Evolutionary conservation across 2,888 invertebrate genomes (phyloP), one percentile per base, ranked within the genome.

Genomic region (Charanyca ferruginea): DNA sequence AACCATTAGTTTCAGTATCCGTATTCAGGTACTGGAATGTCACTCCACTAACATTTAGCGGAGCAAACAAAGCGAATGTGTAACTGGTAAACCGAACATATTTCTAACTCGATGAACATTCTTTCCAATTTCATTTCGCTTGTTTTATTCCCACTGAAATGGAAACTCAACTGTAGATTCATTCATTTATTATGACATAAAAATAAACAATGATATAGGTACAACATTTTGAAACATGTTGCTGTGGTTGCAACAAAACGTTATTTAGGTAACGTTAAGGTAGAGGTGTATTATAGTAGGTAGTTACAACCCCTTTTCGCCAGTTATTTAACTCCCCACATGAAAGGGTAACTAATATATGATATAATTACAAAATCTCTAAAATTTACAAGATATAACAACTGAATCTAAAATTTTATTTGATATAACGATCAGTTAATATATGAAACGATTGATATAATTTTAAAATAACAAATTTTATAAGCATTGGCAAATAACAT

Each of bases 41-140:
- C 64, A 62, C 58, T 83, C 70, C 63, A 77, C 80, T 75, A 84
- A 84, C 74, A 80, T 81, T 83, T 81, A 74, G 67, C 80, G 66
- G 72, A 73, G 73, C 66, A 76, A 79, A 82, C 80, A 81, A 61
- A 75, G 47, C 75, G 73, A 73, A 77, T 83, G 79, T 85, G 84
- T 84, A 85, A 86, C 80, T 81, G 84, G 75, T 60, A 59, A 61
- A 77, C 73, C 66, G 47, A 78, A 69, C 80, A 77, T 82, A 80
- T 80, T 89, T 88, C 87, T 88, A 86, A 85, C 85, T 81, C 85
- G 79, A 77, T 86, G 88, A 84, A 71, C 85, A 86, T 83, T 87
- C 77, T 83, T 84, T 80, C 79, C 83, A 83, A 84, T 83, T 83
- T 71, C 73, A 81, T 76, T 74, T 45, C 72, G 65, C 45, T 62